Evolutionary conservation across 2,113 vertebrate species (phyloP), one percentile per base, ranked within the genome.

Genomic region (Myxocyprinus asiaticus): DNA sequence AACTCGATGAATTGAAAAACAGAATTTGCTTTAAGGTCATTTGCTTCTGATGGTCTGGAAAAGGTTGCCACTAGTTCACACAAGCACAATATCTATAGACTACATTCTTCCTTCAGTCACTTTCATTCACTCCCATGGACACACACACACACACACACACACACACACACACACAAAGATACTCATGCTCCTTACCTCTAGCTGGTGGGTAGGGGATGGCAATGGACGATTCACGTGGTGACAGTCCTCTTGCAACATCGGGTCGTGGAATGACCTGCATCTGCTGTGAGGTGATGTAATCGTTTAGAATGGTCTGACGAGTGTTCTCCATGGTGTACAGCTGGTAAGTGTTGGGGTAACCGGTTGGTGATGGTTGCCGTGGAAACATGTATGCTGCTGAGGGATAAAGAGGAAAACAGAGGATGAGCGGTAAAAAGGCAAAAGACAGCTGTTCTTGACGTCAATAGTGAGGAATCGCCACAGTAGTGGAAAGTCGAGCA

Each of bases 201-300:
- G 96, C 89, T 75, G 95, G 89, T 62, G 91, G 58, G 53, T 97
- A 99, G 0, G 96, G 94, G 67, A 98, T 94, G 65, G 94, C 86
- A 42, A 98, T 89, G 0, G 94, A 92, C 81, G 95, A 95, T 83
- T 99, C 97, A 82, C 96, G 91, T 53, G 97, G 97, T 9, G 98
- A 98, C 72, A 99, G 83, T 0, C 95, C 96, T 83, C 98, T 90
- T 17, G 93, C 90, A 62, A 96, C 90, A 45, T 98, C 96, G 0
- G 97, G 94, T 43, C 96, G 93, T 15, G 97, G 92, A 83, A 97
- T 98, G 85, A 96, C 96, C 81, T 96, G 97, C 97, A 99, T 99
- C 92, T 99, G 97, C 89, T 99, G 97, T 44, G 98, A 99, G 59
- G 98, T 99, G 91, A 99, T 99, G 86, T 99, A 99, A 88, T 99